Evolutionary conservation across 2,888 invertebrate genomes (phyloP), one percentile per base, ranked within the genome.

Genomic region (Aspidapion aeneum): DNA sequence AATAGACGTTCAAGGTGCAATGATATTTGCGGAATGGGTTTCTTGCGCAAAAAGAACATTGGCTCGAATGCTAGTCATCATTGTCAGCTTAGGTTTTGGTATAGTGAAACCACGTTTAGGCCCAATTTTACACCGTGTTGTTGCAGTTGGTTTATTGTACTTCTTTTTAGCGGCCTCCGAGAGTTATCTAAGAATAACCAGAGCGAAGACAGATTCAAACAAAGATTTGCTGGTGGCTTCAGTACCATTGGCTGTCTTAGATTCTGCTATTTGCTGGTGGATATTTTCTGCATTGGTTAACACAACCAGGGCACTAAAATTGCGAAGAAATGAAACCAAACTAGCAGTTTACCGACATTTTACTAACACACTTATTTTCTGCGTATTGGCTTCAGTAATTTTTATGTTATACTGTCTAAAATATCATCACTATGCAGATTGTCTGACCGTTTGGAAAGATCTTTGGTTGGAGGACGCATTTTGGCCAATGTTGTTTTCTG

Each of bases 401-500:
- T 98, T 94, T 81, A 96, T 97, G 95, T 79, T 95, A 58, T 97
- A 96, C 86, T 93, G 93, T 0, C 89, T 97, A 74, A 90, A 90
- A 78, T 87, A 89, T 48, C 93, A 94, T 77, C 86, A 86, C 73
- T 83, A 91, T 60, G 86, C 88, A 61, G 81, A 82, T 48, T 96
- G 96, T 78, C 85, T 94, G 55, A 88, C 86, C 67, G 90, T 93
- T 68, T 97, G 96, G 96, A 91, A 90, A 74, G 90, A 93, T 74
- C 84, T 94, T 69, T 98, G 97, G 97, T 82, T 97, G 73, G 96
- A 97, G 77, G 93, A 94, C 69, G 96, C 94, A 1, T 97, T 93
- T 80, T 97, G 97, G 97, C 96, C 96, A 80, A 86, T 96, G 48
- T 83, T 96, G 63, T 97, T 98, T 81, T 94, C 93, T 17, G 85